Evolutionary conservation across 1,140 invertebrate species (phyloP).

Genomic region (Caenorhabditis brenneri): DNA sequence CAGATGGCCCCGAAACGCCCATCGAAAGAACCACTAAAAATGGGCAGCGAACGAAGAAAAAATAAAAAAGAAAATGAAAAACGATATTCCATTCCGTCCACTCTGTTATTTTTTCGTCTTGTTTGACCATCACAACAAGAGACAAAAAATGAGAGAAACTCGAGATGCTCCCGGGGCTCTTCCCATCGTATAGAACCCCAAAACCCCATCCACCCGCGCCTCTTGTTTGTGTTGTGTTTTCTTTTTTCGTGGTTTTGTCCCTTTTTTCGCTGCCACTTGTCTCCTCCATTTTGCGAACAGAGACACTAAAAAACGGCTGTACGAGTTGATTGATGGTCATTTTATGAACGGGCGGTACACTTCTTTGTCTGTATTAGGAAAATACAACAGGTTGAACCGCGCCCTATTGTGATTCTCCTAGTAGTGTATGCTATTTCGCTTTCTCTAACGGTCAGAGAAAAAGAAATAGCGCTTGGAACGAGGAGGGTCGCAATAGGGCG

Average conservation of each 20-base stretch:
- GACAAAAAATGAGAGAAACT: neutral
- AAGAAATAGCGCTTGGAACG: too few species aligned
- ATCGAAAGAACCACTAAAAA: neutral
- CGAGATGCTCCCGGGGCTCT: neutral
- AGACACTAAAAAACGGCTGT: neutral
- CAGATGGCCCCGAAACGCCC: neutral
- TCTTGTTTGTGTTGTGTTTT: neutral
- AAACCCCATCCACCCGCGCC: too few species aligned
- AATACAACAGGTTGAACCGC: too few species aligned
- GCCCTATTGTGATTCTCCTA: too few species aligned
- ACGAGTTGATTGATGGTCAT: neutral
- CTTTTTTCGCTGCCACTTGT: neutral
- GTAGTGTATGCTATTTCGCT: too few species aligned
- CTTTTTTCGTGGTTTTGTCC: neutral
- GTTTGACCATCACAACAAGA: neutral
- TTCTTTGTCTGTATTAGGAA: too few species aligned
- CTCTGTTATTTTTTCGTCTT: neutral
- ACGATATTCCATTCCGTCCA: neutral
- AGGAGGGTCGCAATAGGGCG: too few species aligned
- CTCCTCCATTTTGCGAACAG: neutral
- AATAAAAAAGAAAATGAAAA: neutral
- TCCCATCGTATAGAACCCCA: slow-evolving; percentile 19
- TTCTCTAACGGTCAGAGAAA: too few species aligned
- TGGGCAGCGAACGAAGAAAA: neutral
- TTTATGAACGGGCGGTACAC: neutral